phyloP scores from a whole-genome alignment of 2,113 vertebrate genomes.

The Limnothrissa miodon region DNA sequence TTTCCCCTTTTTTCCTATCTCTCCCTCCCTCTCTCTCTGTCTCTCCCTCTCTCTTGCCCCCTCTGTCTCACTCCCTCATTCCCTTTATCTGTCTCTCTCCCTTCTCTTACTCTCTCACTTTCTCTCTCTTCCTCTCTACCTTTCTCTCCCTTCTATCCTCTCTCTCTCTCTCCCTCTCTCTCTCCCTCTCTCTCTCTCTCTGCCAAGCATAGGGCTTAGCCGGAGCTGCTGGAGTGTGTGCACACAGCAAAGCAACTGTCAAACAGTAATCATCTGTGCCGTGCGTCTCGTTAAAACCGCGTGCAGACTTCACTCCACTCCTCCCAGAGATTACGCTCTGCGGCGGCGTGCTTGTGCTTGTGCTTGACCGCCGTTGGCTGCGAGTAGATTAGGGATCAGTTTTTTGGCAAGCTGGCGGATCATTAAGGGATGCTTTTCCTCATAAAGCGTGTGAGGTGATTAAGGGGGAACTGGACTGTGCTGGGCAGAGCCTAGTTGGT shows the following conservation, averaged over 20 bases:
- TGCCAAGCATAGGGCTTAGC: constrained; percentile 21
- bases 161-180: background rate
- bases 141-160: background rate
- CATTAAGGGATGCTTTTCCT: constrained; percentile 35
- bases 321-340: constrained; percentile 26
- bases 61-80: background rate
- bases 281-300: constrained; percentile 34
- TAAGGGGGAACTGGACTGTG: constrained; percentile 15
- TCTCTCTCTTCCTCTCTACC: background rate
- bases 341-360: constrained; percentile 19
- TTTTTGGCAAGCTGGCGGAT: constrained; percentile 24
- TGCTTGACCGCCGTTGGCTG: constrained; percentile 10
- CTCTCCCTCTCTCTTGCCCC: constrained; percentile 32
- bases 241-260: constrained; percentile 35
- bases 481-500: background rate
- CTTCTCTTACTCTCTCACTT: background rate
- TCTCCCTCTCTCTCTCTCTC: background rate
- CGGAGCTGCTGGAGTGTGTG: constrained; percentile 25
- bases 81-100: background rate
- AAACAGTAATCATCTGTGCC: constrained; percentile 37
- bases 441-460: constrained; percentile 31
- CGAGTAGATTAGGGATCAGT: constrained; percentile 31
- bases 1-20: background rate
- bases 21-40: constrained; percentile 28
- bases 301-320: constrained; percentile 23